Evolutionary conservation across 2,888 invertebrate genomes (phyloP).

Genomic region (Abrostola triplasia): DNA sequence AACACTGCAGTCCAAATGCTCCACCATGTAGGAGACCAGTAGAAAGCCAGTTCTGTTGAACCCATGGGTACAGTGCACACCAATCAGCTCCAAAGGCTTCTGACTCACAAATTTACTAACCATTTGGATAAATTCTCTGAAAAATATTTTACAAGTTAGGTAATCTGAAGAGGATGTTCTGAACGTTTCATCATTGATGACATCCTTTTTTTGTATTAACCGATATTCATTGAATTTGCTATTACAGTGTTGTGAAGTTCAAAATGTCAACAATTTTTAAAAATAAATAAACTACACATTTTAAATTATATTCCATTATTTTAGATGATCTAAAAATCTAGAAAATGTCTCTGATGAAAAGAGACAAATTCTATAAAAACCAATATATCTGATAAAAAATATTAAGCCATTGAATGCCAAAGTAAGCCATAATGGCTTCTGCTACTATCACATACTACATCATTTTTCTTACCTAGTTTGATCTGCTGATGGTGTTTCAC

Average conservation of each 20-base stretch:
- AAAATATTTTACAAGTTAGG: slow-evolving; percentile 2
- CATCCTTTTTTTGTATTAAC: too few relatives aligned
- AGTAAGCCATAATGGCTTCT: too few relatives aligned
- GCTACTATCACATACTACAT: not conserved
- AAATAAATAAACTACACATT: too few relatives aligned
- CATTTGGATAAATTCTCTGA: slow-evolving; percentile 92
- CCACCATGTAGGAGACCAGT: slow-evolving; percentile 96
- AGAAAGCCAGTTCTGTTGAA: slow-evolving; percentile 99
- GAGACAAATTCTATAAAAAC: too few relatives aligned
- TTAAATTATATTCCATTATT: too few relatives aligned
- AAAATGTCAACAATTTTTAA: too few relatives aligned
- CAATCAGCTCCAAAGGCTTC: slow-evolving; percentile 93
- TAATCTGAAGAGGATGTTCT: not conserved
- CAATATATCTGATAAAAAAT: too few relatives aligned
- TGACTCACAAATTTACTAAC: slow-evolving; percentile 93
- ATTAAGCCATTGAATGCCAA: too few relatives aligned
- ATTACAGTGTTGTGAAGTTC: too few relatives aligned
- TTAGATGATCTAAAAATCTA: too few relatives aligned
- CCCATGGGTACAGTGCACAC: slow-evolving; percentile 98
- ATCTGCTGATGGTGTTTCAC: slow-evolving; percentile 95
- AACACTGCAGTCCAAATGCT: slow-evolving; percentile 94
- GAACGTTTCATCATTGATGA: too few relatives aligned
- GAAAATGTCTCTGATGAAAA: not conserved
- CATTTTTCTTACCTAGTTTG: slow-evolving; percentile 89
- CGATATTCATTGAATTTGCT: too few relatives aligned